Evolutionary conservation across 2,113 vertebrate genomes (phyloP).

Genomic region (Tyrannus savana): DNA sequence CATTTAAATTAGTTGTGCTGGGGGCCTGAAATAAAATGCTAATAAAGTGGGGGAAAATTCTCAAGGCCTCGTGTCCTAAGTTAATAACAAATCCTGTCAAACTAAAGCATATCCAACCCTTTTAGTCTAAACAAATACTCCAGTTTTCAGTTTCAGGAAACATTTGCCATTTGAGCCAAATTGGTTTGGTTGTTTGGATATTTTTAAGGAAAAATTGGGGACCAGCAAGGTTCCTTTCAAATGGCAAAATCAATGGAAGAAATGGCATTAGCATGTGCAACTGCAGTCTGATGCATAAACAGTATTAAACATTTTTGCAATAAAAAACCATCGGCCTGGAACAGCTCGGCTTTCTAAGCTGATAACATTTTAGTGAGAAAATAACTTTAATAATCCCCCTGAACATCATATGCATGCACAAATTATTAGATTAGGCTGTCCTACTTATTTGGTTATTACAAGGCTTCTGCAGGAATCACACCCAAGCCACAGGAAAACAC

Average conservation of each 20-base stretch:
- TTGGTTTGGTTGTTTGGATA: background rate
- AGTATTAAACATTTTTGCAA: constrained; percentile 22
- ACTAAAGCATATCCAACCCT: background rate
- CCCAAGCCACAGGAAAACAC: constrained; percentile 55
- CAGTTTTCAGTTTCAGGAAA: background rate
- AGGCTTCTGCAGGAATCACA: constrained; percentile 57
- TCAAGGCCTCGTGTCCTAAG: background rate
- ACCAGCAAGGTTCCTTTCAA: background rate
- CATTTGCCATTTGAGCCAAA: background rate
- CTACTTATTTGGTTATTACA: constrained; percentile 60
- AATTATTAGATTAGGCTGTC: constrained; percentile 62
- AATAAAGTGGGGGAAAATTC: background rate
- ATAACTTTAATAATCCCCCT: constrained; percentile 57
- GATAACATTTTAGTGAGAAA: constrained; percentile 61
- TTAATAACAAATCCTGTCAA: constrained; percentile 6
- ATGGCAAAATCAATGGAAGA: background rate
- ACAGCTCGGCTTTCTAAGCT: constrained; percentile 26
- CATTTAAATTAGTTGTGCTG: background rate
- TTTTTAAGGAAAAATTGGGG: background rate
- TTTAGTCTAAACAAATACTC: background rate
- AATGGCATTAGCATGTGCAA: background rate
- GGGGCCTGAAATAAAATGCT: background rate
- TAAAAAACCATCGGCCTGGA: background rate
- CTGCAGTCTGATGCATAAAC: background rate
- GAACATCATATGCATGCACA: constrained; percentile 49